phyloP scores from a whole-genome alignment of 2,113 vertebrate species.

The Sinocyclocheilus anophthalmus region DNA sequence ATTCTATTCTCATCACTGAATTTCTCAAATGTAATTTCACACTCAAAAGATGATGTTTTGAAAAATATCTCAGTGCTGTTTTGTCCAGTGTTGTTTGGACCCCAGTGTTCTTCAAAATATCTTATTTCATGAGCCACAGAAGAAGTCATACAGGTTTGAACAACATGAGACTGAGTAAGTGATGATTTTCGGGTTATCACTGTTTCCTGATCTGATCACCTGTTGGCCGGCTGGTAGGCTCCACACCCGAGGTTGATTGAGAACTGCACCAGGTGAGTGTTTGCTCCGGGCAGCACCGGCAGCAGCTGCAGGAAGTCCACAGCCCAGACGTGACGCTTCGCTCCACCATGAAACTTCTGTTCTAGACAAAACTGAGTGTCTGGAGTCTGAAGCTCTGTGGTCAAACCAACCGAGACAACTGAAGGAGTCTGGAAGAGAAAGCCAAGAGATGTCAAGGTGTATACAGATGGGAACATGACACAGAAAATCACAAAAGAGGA shows the following conservation, averaged over 20 bases:
- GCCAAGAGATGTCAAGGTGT: too few species aligned
- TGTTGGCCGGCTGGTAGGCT: conserved; percentile 93
- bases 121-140: not conserved
- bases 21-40: too few species aligned
- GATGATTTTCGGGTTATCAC: not conserved
- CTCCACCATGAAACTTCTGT: conserved; percentile 86
- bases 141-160: not conserved
- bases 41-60: not conserved
- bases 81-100: not conserved
- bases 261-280: conserved; percentile 94
- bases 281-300: conserved; percentile 84
- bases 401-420: conserved; percentile 88
- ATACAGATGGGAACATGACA: too few species aligned
- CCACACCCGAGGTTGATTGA: conserved; percentile 97
- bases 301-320: conserved; percentile 94
- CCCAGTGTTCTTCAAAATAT: not conserved
- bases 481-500: not conserved
- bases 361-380: conserved; percentile 93
- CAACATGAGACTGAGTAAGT: not conserved
- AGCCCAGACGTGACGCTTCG: conserved; percentile 88
- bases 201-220: conserved; percentile 72
- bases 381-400: conserved; percentile 88
- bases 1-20: not conserved
- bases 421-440: conserved; percentile 79
- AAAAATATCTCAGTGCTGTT: not conserved